These are phyloP conservation scores for Molorchus minor DNA, from an alignment of 2,888 invertebrate species.

Conservation along the genomic window DNA sequence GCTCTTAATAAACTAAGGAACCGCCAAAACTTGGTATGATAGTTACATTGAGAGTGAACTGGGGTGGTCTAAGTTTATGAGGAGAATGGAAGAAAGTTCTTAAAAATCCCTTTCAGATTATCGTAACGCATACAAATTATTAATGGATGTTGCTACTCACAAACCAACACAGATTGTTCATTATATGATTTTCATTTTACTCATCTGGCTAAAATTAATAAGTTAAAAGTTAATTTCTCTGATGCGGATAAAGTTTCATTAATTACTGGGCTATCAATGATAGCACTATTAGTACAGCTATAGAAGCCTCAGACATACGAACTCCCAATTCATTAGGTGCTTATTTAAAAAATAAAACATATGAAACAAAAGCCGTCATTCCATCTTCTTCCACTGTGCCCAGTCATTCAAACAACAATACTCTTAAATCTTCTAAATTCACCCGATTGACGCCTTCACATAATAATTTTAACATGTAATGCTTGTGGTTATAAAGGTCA, in stretches of 20 bases:
- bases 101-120: not conserved
- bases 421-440: conserved; percentile 1
- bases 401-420: not conserved
- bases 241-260: not conserved
- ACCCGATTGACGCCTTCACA: not conserved
- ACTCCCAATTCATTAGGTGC: not conserved
- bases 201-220: not conserved
- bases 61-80: conserved; percentile 10
- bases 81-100: conserved; percentile 1
- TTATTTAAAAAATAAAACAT: not conserved
- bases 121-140: conserved; percentile 3
- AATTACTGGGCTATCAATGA: conserved; percentile 1
- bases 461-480: not conserved
- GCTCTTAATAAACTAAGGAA: conserved; percentile 4
- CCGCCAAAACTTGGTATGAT: conserved; percentile 4
- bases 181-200: conserved; percentile 2
- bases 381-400: conserved; percentile 1
- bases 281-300: conserved; percentile 1
- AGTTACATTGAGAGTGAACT: conserved; percentile 7
- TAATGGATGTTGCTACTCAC: conserved; percentile 1
- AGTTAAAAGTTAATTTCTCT: not conserved
- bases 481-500: not conserved
- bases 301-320: conserved; percentile 3
- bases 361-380: not conserved
- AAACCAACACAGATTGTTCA: conserved; percentile 1